Conservation (phyloP, 1,140 invertebrate species). For the Saccostrea echinata region DNA sequence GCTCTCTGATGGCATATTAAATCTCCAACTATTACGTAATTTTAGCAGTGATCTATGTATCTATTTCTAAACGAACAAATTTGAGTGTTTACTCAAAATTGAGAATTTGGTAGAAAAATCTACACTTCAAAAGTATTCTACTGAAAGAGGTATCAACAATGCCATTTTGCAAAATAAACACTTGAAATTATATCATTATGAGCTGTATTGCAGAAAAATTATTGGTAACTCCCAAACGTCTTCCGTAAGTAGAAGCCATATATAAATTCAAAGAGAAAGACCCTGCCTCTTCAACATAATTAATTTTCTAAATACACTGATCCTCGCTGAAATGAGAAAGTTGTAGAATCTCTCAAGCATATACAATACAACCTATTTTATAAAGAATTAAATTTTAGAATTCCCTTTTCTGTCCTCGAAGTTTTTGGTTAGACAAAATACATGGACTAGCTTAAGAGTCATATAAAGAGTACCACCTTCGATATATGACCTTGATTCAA, state of each 20-base stretch:
- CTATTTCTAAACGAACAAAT: slow-evolving; percentile 1
- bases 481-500: no score
- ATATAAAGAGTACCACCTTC: no score
- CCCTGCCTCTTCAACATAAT: no score
- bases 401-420: no score
- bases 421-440: no score
- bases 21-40: slow-evolving; percentile 26
- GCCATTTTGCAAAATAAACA: neutral
- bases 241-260: neutral
- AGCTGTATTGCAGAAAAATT: neutral
- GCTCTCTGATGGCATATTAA: slow-evolving; percentile 6
- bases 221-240: neutral
- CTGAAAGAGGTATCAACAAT: neutral
- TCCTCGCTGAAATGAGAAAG: no score
- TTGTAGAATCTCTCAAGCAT: no score
- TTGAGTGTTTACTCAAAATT: neutral
- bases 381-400: no score
- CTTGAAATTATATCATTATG: slow-evolving; percentile 3
- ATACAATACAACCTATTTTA: no score
- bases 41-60: neutral
- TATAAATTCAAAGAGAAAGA: neutral
- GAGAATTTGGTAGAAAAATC: neutral
- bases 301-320: no score
- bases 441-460: no score
- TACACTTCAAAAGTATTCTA: neutral